Percentiles rank a stretch among this genome's conserved stretches.
These are phyloP conservation scores for Coptodon rendalli DNA, from an alignment of 2,113 vertebrate species.

Conservation along the genomic window DNA sequence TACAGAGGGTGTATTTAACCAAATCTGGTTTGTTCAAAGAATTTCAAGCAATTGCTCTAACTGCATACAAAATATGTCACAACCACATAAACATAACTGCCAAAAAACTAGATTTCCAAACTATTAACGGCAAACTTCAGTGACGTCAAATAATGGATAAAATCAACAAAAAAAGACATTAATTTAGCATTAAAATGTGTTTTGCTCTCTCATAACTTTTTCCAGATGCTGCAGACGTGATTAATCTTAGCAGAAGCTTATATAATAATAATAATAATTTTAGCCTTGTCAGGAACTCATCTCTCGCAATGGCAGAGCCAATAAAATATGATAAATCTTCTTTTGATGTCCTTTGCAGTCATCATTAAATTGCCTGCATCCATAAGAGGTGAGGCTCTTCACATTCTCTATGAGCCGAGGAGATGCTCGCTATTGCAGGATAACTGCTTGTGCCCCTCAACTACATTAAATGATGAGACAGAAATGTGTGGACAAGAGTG, in stretches of 20 bases:
- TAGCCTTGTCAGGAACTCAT: constrained; percentile 3
- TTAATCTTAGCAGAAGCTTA: not conserved
- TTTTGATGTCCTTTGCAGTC: constrained; percentile 7
- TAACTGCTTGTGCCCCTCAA: not conserved
- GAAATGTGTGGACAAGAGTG: not conserved
- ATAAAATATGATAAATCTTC: constrained; percentile 17
- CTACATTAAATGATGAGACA: not conserved
- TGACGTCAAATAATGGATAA: not conserved
- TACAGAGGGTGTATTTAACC: not conserved
- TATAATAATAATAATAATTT: constrained; percentile 10
- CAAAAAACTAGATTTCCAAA: not conserved
- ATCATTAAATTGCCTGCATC: not conserved
- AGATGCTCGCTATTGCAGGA: not conserved
- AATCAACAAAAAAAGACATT: not conserved
- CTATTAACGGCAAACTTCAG: not conserved
- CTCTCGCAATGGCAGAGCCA: not conserved
- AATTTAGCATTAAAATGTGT: not conserved
- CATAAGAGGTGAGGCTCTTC: not conserved
- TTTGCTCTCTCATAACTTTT: not conserved
- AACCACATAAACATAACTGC: not conserved
- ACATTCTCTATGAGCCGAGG: not conserved
- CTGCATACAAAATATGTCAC: not conserved
- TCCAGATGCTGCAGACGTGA: not conserved
- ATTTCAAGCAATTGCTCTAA: not conserved
- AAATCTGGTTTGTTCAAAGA: not conserved